Conservation (phyloP, 2,113 vertebrate genomes). For the Mystacornis crossleyi region DNA sequence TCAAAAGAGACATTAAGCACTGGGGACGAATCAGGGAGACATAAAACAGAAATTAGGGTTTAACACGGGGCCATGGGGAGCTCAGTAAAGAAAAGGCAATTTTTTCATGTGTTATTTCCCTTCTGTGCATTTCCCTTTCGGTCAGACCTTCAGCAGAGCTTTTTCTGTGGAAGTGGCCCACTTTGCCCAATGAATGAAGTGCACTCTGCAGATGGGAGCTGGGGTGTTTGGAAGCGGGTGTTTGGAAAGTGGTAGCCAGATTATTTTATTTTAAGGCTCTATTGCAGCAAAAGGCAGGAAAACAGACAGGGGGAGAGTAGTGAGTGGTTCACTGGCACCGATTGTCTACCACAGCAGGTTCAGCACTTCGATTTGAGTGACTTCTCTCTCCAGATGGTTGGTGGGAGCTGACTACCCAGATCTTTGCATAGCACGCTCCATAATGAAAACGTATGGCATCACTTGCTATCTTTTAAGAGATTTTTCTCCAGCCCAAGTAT, state of each 20-base stretch:
- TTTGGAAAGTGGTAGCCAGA: constrained; percentile 71
- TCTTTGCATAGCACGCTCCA: constrained; percentile 63
- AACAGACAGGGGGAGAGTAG: constrained; percentile 70
- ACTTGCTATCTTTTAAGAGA: constrained; percentile 59
- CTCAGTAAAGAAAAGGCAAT: not conserved
- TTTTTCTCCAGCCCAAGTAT: constrained; percentile 52
- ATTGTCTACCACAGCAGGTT: constrained; percentile 73
- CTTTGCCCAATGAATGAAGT: constrained; percentile 48
- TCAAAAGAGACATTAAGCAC: constrained; percentile 36
- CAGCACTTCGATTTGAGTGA: constrained; percentile 68
- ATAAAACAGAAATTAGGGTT: constrained; percentile 40
- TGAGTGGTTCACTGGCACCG: constrained; percentile 68
- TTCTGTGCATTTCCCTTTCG: not conserved
- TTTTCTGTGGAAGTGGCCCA: not conserved
- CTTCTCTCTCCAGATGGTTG: constrained; percentile 72
- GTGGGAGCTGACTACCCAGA: constrained; percentile 69
- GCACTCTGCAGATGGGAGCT: constrained; percentile 58
- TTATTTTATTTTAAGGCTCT: constrained; percentile 71
- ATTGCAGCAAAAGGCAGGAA: constrained; percentile 69
- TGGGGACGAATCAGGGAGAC: constrained; percentile 38
- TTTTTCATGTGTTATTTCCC: not conserved
- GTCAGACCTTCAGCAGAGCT: not conserved
- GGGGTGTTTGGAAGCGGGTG: constrained; percentile 59
- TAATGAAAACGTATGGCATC: constrained; percentile 68
- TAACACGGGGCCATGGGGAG: not conserved